Conservation (phyloP, 2,888 invertebrate species). For the Acleris sparsana region DNA sequence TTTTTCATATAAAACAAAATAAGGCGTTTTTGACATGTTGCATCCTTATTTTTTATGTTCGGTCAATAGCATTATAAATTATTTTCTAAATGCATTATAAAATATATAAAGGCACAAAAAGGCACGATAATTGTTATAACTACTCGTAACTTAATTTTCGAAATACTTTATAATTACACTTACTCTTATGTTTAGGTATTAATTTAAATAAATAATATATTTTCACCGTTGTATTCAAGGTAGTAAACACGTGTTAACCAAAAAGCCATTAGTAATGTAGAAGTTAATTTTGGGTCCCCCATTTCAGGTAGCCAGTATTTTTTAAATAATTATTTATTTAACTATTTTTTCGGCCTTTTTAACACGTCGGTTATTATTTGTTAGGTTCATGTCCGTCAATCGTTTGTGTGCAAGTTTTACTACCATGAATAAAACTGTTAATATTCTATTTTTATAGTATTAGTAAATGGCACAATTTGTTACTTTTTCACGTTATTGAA, state of each 20-base stretch:
- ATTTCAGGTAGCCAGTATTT: background rate
- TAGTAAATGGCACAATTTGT: constrained; percentile 73
- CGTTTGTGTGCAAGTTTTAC: constrained; percentile 1
- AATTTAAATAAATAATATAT: constrained; percentile 34
- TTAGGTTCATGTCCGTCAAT: background rate
- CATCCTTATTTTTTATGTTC: constrained; percentile 8
- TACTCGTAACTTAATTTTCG: background rate
- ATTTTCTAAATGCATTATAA: constrained; percentile 31
- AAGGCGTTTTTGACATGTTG: constrained; percentile 4
- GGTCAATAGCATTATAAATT: constrained; percentile 18
- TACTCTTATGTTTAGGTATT: constrained; percentile 28
- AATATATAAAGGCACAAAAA: constrained; percentile 28
- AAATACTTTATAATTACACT: too few species aligned
- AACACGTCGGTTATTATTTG: background rate
- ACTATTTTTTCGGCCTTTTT: background rate
- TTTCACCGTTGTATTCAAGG: constrained; percentile 26
- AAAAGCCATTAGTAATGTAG: background rate
- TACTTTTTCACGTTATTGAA: constrained; percentile 52
- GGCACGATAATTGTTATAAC: constrained; percentile 13
- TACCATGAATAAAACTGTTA: constrained; percentile 40
- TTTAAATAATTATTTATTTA: background rate
- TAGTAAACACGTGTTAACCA: constrained; percentile 13
- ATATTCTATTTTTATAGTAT: constrained; percentile 52
- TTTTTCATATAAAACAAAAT: constrained; percentile 14
- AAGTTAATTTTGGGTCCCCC: background rate